A percentile compares a stretch with the other conserved stretches of the same genome.
phyloP scores from a whole-genome alignment of 2,113 vertebrate species.

The Lepus europaeus region DNA sequence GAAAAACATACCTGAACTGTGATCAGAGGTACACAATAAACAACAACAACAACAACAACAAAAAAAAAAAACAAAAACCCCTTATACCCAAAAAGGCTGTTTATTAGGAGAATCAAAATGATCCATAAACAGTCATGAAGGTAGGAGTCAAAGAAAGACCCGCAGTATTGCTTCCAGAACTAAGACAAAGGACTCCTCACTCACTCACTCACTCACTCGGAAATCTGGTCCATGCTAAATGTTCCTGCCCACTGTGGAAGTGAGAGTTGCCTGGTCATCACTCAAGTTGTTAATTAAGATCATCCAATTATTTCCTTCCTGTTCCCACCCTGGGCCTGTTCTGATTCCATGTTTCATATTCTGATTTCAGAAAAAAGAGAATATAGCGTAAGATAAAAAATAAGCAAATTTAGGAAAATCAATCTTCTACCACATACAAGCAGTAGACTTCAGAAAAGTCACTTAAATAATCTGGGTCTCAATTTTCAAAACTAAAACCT shows the following conservation, averaged over 20 bases:
- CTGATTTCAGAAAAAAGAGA: background rate
- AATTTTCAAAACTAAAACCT: constrained; percentile 25
- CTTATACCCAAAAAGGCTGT: too few relatives aligned
- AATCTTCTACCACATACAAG: background rate
- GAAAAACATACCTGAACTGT: background rate
- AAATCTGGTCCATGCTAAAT: background rate
- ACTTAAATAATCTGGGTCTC: background rate
- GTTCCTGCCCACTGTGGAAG: background rate
- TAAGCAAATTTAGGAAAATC: background rate
- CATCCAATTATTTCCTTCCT: background rate
- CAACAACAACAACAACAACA: too few relatives aligned
- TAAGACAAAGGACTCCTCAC: background rate
- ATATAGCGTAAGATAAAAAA: background rate
- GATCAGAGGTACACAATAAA: background rate
- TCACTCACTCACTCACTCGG: background rate
- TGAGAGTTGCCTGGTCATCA: background rate
- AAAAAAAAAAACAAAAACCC: too few relatives aligned
- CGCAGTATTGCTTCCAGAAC: background rate
- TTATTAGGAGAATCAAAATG: background rate
- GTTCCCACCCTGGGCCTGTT: background rate
- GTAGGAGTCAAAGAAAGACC: background rate
- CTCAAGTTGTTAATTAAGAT: background rate
- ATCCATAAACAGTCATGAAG: background rate
- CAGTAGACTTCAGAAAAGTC: background rate
- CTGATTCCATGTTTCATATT: background rate